Percentiles rank a stretch among this genome's conserved stretches.
These are phyloP conservation scores for Festucalex cinctus DNA, from an alignment of 2,113 vertebrate species.

Conservation along the genomic window DNA sequence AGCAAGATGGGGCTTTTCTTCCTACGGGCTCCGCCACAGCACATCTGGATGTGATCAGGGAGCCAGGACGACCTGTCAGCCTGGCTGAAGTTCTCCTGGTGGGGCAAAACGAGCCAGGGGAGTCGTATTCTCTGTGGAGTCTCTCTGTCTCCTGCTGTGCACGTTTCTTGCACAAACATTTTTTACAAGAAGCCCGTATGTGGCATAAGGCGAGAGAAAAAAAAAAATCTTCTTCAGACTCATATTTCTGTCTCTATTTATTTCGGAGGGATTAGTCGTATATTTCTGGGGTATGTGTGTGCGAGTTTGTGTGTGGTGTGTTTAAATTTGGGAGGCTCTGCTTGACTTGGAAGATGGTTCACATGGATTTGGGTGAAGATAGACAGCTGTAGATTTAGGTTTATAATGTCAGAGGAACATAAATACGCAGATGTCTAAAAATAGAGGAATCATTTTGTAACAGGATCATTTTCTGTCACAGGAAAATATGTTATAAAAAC, in stretches of 20 bases:
- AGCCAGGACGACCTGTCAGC: conserved; percentile 64
- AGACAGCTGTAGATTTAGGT: conserved; percentile 28
- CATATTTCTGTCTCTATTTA: neutral
- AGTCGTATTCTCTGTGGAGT: conserved; percentile 38
- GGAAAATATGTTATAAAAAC: conserved; percentile 25
- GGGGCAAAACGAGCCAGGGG: conserved; percentile 38
- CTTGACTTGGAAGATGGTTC: conserved; percentile 28
- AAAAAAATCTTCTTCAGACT: too few species aligned
- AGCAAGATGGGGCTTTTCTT: conserved; percentile 30
- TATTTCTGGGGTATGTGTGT: conserved; percentile 19
- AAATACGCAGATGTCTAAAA: conserved; percentile 28
- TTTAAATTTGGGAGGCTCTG: conserved; percentile 42
- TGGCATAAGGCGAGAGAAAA: too few species aligned
- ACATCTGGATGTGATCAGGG: conserved; percentile 74
- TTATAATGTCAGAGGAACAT: conserved; percentile 24
- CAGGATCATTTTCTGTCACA: conserved; percentile 9
- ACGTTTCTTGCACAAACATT: neutral
- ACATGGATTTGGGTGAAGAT: conserved; percentile 39
- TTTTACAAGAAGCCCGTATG: too few species aligned
- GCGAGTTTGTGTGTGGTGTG: conserved; percentile 45
- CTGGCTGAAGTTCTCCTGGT: conserved; percentile 40
- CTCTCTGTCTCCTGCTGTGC: conserved; percentile 36
- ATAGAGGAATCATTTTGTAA: conserved; percentile 30
- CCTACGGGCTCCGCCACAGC: conserved; percentile 53
- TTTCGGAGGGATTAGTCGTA: neutral